Evolutionary conservation across 2,113 vertebrate genomes (phyloP).

Genomic region (Azemiops feae): DNA sequence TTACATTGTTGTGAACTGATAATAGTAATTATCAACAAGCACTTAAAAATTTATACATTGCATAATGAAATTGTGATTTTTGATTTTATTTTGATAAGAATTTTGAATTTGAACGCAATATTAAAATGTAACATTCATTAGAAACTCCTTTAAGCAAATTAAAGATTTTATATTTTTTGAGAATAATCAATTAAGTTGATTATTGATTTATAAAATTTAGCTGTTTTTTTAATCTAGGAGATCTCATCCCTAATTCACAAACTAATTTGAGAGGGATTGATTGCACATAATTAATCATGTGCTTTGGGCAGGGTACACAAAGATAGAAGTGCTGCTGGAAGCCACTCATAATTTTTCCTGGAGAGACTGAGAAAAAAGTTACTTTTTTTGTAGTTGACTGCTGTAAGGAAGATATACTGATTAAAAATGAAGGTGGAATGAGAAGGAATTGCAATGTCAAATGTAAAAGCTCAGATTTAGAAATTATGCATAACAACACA

Average conservation of each 20-base stretch:
- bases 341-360: not conserved
- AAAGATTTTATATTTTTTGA: not conserved
- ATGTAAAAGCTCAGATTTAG: not conserved
- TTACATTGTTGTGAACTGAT: too few species aligned
- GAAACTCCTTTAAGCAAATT: not conserved
- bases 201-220: not conserved
- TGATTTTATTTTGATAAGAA: not conserved
- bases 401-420: not conserved
- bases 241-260: not conserved
- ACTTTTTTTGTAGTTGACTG: not conserved
- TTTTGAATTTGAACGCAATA: not conserved
- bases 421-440: not conserved
- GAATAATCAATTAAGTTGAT: too few species aligned
- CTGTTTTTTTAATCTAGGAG: not conserved
- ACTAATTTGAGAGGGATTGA: not conserved
- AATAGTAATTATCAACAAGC: not conserved
- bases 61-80: not conserved
- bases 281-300: not conserved
- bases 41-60: not conserved
- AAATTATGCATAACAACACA: too few species aligned
- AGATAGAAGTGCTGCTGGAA: not conserved
- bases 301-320: not conserved
- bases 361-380: not conserved
- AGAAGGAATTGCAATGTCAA: not conserved
- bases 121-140: not conserved